Base-by-base conservation (phyloP, 2,888 invertebrate species). In the Strigamia maritima region DNA sequence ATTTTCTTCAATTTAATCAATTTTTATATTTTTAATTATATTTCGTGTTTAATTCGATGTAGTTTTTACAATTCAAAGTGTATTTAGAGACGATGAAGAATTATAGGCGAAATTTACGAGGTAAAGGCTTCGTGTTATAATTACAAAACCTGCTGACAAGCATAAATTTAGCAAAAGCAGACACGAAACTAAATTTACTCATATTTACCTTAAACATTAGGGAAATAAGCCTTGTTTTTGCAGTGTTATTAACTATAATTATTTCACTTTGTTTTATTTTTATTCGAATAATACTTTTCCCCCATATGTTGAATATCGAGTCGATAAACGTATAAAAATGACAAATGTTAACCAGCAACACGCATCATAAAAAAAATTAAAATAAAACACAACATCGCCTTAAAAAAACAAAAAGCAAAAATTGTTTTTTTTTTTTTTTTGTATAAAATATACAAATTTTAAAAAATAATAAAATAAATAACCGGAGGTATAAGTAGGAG, bases 301-400 rank as follows among this genome's bases (percentile, higher is more conserved):
- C 49, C 19, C n/a, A 16, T n/a, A 49, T 19, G 49, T 2, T 19
- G 2, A 49, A 2, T n/a, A 16, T 3, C 10, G 65, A 65, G 65
- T 65, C 65, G 65, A 65, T 65, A 65, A 65, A 65, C 24, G 65
- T 65, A 65, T 65, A 65, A 65, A 65, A 65, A 65, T 65, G 65
- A 65, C 10, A 26, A 65, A 65, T 65, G 65, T 26, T 26, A 28
- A 65, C 24, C 26, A 2, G 8, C 1, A 65, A 65, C 24, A 65
- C 28, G 28, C 65, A 28, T 65, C 65, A 12, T 65, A 65, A 65
- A 65, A 65, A 22, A 65, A 24, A 6, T 10, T 14, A 44, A 38
- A 54, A 10, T 12, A 24, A 24, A 60, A 60, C 19, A 60, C 7
- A 60, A 8, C 16, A 19, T 49, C 19, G n/a, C 49, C 49, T 49